These are phyloP conservation scores for Hystrix brachyura DNA, from an alignment of 2,113 vertebrate species.

Conservation along the genomic window DNA sequence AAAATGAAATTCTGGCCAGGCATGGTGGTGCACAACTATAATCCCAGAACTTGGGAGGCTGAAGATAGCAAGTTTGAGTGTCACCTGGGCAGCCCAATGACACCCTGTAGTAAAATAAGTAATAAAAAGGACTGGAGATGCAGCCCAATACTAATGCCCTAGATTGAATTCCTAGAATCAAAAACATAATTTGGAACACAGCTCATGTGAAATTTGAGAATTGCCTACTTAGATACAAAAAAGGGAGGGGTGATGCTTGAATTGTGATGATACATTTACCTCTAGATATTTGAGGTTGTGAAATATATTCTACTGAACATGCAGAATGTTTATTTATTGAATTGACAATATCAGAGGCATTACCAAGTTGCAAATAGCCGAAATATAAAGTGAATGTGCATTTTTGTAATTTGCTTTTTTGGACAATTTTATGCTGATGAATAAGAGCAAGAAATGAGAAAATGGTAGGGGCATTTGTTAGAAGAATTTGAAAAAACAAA, in stretches of 20 bases:
- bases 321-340: constrained; percentile 28
- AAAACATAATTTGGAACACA: background rate
- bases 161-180: background rate
- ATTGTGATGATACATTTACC: constrained; percentile 7
- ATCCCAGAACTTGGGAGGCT: background rate
- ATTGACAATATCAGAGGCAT: background rate
- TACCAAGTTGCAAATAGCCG: constrained; percentile 21
- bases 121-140: background rate
- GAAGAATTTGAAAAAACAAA: constrained; percentile 46
- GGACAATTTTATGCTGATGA: constrained; percentile 24
- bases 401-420: constrained; percentile 25
- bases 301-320: background rate
- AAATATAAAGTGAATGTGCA: constrained; percentile 14
- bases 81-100: background rate
- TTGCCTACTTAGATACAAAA: background rate
- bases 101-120: background rate
- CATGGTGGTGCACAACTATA: background rate
- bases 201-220: constrained; percentile 2
- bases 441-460: constrained; percentile 25
- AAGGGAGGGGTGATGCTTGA: background rate
- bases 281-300: background rate
- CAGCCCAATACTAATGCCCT: background rate
- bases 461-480: constrained; percentile 9
- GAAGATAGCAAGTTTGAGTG: background rate
- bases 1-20: background rate